These are phyloP conservation scores for Crocodylus rhombifer DNA, from an alignment of 2,797 vertebrate genomes.

Conservation along the genomic window DNA sequence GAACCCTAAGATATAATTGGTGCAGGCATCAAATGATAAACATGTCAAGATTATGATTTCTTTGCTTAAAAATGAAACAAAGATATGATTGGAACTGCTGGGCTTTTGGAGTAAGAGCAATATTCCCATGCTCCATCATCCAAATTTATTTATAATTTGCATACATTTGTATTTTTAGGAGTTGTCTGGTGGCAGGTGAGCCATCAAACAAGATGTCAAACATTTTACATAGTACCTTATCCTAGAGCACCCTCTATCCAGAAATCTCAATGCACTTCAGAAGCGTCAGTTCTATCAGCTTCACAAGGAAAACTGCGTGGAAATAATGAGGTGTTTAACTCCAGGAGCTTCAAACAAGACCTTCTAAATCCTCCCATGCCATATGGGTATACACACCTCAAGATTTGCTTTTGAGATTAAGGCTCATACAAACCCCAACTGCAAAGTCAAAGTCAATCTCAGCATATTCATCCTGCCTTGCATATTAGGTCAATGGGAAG, in stretches of 20 bases:
- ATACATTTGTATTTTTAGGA: constrained; percentile 71
- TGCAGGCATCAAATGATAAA: constrained; percentile 79
- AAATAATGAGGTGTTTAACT: background rate
- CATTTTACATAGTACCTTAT: constrained; percentile 9
- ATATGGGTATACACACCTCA: background rate
- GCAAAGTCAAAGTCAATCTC: background rate
- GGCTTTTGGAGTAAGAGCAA: constrained; percentile 68
- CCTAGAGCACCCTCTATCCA: constrained; percentile 40
- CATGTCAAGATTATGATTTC: constrained; percentile 80
- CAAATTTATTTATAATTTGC: constrained; percentile 79
- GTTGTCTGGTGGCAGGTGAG: constrained; percentile 55
- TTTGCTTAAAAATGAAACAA: constrained; percentile 78
- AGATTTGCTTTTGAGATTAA: fast-evolving
- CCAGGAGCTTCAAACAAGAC: background rate
- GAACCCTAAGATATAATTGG: constrained; percentile 81
- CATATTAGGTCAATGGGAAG: background rate
- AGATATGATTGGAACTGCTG: constrained; percentile 71
- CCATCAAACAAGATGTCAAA: constrained; percentile 56
- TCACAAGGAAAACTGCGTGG: fast-evolving
- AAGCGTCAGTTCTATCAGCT: background rate
- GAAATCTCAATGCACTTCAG: background rate
- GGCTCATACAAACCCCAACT: fast-evolving
- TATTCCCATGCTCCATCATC: constrained; percentile 75
- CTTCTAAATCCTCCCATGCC: background rate
- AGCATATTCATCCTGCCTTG: background rate